phyloP scores from a whole-genome alignment of 2,797 vertebrate genomes.

The Sandelia bainsii region DNA sequence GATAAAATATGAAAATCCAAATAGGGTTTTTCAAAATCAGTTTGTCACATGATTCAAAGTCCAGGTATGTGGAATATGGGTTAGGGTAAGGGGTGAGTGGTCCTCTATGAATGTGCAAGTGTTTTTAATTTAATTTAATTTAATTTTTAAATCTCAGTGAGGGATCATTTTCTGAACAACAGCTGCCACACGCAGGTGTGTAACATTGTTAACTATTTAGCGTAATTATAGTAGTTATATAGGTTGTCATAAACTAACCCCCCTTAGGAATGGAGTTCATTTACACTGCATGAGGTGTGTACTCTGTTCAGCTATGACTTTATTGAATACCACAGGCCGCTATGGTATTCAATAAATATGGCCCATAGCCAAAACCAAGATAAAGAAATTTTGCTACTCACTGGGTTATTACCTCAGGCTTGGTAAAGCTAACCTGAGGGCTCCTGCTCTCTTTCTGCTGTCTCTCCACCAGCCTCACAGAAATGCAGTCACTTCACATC shows the following conservation, averaged over 20 bases:
- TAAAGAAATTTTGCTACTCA: constrained; percentile 54
- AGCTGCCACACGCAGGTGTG: constrained; percentile 37
- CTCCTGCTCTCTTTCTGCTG: constrained; percentile 32
- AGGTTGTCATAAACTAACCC: constrained; percentile 31
- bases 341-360: no score
- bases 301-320: constrained; percentile 45
- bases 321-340: constrained; percentile 45
- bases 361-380: constrained; percentile 51
- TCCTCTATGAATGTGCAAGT: neutral
- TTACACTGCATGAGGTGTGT: constrained; percentile 46
- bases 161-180: constrained; percentile 27
- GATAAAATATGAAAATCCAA: constrained; percentile 30
- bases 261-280: constrained; percentile 40
- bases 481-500: no score
- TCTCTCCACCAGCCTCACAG: constrained; percentile 13
- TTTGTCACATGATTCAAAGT: constrained; percentile 2
- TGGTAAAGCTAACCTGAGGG: constrained; percentile 44
- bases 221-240: constrained; percentile 33
- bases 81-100: neutral
- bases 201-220: constrained; percentile 40
- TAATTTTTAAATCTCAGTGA: constrained; percentile 20
- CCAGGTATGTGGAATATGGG: neutral
- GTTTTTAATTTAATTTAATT: constrained; percentile 12
- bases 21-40: constrained; percentile 9
- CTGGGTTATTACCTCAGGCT: constrained; percentile 58